A percentile compares a stretch with the other conserved stretches of the same genome.
These are phyloP conservation scores for Nudaria mundana DNA, from an alignment of 2,888 invertebrate species.

Conservation along the genomic window DNA sequence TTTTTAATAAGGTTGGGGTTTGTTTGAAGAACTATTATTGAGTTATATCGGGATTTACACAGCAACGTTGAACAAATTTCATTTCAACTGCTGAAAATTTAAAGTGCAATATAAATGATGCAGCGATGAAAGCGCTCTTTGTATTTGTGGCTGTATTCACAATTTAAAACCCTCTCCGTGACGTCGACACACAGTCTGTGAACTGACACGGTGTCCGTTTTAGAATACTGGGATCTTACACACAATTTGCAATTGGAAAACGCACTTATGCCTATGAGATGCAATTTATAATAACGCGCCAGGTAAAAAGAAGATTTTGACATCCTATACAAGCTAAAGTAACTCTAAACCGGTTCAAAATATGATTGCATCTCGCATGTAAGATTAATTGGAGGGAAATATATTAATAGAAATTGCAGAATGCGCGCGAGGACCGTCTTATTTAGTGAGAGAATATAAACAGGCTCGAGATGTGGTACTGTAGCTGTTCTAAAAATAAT, in stretches of 20 bases:
- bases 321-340: slow-evolving; percentile 14
- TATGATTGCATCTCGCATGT: slow-evolving; percentile 30
- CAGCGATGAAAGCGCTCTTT: slow-evolving; percentile 42
- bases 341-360: slow-evolving; percentile 15
- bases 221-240: slow-evolving; percentile 12
- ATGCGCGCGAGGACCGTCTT: slow-evolving; percentile 61
- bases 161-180: slow-evolving; percentile 31
- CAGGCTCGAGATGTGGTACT: slow-evolving; percentile 37
- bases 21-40: slow-evolving; percentile 6
- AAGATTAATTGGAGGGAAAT: slow-evolving; percentile 24
- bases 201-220: slow-evolving; percentile 26
- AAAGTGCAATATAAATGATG: slow-evolving; percentile 67
- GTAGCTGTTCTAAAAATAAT: slow-evolving; percentile 18
- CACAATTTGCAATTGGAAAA: slow-evolving; percentile 36
- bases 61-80: slow-evolving; percentile 66
- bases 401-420: slow-evolving; percentile 69
- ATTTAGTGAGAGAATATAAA: slow-evolving; percentile 62
- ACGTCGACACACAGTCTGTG: slow-evolving; percentile 20
- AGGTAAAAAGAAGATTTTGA: slow-evolving; percentile 47
- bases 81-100: slow-evolving; percentile 67
- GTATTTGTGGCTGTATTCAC: slow-evolving; percentile 26
- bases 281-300: slow-evolving; percentile 52
- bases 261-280: slow-evolving; percentile 35
- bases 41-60: slow-evolving; percentile 63
- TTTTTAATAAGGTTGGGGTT: slow-evolving; percentile 19